Conservation (phyloP, 2,888 invertebrate genomes). For the Lycaena phlaeas region DNA sequence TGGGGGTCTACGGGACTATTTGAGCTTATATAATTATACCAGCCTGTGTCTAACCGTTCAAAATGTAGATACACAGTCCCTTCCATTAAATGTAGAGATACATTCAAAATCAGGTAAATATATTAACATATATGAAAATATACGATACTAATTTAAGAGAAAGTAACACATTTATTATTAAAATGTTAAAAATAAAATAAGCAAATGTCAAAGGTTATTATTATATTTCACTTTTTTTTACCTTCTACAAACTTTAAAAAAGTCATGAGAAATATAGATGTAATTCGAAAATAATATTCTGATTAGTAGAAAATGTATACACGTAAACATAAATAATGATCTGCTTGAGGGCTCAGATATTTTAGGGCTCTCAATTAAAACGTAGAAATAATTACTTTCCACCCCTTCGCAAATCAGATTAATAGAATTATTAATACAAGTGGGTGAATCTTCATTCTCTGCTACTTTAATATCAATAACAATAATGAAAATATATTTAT, state of each 20-base stretch:
- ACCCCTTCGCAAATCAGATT: conserved; percentile 65
- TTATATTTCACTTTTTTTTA: too few relatives aligned
- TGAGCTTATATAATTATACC: conserved; percentile 32
- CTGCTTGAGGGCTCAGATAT: conserved; percentile 56
- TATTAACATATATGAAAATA: too few relatives aligned
- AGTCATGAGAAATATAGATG: too few relatives aligned
- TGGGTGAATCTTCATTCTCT: conserved; percentile 12
- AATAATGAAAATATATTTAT: conserved; percentile 5
- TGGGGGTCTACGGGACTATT: conserved; percentile 60
- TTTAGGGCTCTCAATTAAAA: conserved; percentile 66
- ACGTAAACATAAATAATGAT: conserved; percentile 18
- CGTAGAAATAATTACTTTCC: conserved; percentile 63
- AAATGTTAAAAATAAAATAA: too few relatives aligned
- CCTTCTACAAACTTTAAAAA: too few relatives aligned
- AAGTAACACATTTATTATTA: too few relatives aligned
- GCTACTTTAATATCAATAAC: conserved; percentile 8
- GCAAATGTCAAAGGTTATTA: too few relatives aligned
- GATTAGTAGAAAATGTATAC: conserved; percentile 8
- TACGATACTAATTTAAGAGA: too few relatives aligned
- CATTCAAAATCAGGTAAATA: too few relatives aligned
- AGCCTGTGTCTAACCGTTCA: too few relatives aligned
- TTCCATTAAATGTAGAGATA: too few relatives aligned
- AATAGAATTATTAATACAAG: conserved; percentile 34
- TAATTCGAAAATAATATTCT: conserved; percentile 4
- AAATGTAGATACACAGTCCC: too few relatives aligned